These are phyloP conservation scores for Lumbricus terrestris DNA, from an alignment of 2,888 invertebrate species.

Conservation along the genomic window DNA sequence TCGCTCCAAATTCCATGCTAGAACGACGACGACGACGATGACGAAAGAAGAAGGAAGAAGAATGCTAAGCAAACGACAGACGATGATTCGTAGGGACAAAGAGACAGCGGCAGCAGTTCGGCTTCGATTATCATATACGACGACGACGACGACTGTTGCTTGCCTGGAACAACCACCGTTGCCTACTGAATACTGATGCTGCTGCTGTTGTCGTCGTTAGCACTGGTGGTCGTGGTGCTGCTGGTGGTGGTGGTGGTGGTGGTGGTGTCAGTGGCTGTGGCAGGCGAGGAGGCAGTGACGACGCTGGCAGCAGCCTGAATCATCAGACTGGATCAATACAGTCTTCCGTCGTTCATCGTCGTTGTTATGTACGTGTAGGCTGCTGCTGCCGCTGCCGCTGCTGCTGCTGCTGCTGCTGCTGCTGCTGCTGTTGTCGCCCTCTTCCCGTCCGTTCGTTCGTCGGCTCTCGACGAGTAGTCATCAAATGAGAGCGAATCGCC, in stretches of 20 bases:
- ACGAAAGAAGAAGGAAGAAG: not conserved
- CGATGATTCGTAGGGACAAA: not conserved
- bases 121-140: not conserved
- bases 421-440: not conserved
- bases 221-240: not conserved
- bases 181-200: not conserved
- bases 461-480: not conserved
- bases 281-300: not conserved
- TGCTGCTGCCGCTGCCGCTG: not conserved
- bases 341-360: not conserved
- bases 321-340: not conserved
- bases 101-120: not conserved
- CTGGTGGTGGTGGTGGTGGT: not conserved
- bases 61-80: not conserved
- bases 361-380: not conserved
- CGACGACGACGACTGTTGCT: not conserved
- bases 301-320: not conserved
- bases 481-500: not conserved
- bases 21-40: not conserved
- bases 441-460: not conserved
- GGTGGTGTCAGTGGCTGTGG: not conserved
- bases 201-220: no score
- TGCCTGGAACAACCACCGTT: not conserved
- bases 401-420: not conserved
- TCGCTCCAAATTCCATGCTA: not conserved